phyloP scores from a whole-genome alignment of 2,113 vertebrate species.

The Gobio gobio region DNA sequence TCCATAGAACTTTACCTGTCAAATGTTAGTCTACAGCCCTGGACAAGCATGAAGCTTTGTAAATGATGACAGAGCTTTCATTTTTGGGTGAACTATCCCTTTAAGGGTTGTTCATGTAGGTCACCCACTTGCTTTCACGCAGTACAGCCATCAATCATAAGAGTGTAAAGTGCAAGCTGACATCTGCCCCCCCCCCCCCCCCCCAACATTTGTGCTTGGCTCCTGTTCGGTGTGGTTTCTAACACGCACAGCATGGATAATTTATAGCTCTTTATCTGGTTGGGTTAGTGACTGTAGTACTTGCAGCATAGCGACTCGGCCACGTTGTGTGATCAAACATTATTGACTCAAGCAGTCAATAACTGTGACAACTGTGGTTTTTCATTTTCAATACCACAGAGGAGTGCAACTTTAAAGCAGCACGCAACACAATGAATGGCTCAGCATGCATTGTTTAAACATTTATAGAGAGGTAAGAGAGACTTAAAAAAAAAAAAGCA shows the following conservation, averaged over 20 bases:
- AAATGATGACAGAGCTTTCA: background rate
- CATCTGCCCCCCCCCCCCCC: background rate
- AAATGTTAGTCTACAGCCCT: too few relatives aligned
- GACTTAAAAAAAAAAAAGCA: too few relatives aligned
- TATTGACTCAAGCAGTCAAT: constrained; percentile 53
- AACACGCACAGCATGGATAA: background rate
- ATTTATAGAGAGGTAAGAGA: background rate
- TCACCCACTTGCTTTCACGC: constrained; percentile 38
- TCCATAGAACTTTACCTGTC: too few relatives aligned
- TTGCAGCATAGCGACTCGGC: background rate
- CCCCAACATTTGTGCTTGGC: background rate
- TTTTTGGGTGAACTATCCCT: constrained; percentile 1
- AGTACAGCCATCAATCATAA: constrained; percentile 11
- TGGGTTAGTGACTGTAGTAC: constrained; percentile 34
- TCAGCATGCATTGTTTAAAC: constrained; percentile 7
- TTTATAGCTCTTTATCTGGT: constrained; percentile 25
- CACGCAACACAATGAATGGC: background rate
- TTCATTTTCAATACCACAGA: constrained; percentile 36
- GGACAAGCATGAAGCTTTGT: background rate
- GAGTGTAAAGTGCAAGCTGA: constrained; percentile 30
- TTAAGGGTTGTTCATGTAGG: constrained; percentile 20
- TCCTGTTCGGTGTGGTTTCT: background rate
- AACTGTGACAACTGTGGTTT: constrained; percentile 41
- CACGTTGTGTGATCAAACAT: constrained; percentile 54
- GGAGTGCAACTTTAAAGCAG: constrained; percentile 5